Evolutionary conservation across 2,797 vertebrate species (phyloP), one percentile per base, ranked within the genome.

Genomic region (Kryptopterus vitreolus): DNA sequence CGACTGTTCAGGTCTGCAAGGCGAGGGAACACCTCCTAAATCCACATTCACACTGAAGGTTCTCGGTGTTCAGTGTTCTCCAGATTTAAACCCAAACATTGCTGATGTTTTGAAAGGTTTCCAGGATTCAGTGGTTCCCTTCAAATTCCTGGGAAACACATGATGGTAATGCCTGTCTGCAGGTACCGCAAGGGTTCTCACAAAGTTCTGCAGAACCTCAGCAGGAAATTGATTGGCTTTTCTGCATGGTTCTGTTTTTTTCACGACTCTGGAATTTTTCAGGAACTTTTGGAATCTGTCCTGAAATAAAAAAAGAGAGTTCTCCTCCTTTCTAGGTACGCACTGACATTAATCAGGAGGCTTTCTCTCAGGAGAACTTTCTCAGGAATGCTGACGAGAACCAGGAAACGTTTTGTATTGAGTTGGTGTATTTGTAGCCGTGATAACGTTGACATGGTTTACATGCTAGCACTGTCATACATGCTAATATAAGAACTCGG

Each of bases 1-100:
- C 78, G 61, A 35, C 76, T 83, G 79, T 81, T 80, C 73, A 81
- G 52, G 71, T 73, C 79, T 12, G 55, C 18, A 8, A 38, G 65
- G 9, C 53, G 52, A 22, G 26, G 46, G n/a, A 33, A 1, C 4
- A 11, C 20, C 13, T 38, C 71, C 1, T 10, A 43, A n/a, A 58
- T 3, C 53, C 26, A 53, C 8, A 26, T 53, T 53, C 13, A 4
- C 24, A 18, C 20, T 70, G 10, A 53, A 71, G 68, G 9, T 16
- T 13, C 12, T 55, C 5, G 9, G 2, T 2, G 24, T 26, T 58
- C 33, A 6, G 1, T 43, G 38, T n/a, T n/a, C n/a, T n/a, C n/a
- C n/a, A n/a, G n/a, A n/a, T n/a, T n/a, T n/a, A n/a, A n/a, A n/a
- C n/a, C n/a, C n/a, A 43, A 43, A 43, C 38, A 6, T 43, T 7